Evolutionary conservation across 2,113 vertebrate species (phyloP).

Genomic region (Coturnix japonica): DNA sequence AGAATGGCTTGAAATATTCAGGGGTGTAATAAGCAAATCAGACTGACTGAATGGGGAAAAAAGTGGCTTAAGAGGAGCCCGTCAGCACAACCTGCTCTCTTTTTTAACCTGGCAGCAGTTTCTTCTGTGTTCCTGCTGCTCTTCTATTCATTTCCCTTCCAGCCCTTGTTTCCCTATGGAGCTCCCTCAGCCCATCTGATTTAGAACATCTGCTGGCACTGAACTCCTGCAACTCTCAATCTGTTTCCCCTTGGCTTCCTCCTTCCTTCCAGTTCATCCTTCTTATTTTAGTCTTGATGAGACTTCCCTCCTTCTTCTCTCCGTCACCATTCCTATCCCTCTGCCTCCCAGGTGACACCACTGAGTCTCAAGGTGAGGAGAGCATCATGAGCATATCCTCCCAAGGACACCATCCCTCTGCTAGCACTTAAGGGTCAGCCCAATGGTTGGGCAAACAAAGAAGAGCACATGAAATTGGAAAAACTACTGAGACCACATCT

Average conservation of each 20-base stretch:
- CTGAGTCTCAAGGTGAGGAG: neutral
- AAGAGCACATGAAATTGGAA: neutral
- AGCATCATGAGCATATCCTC: accelerated
- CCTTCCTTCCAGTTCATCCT: slow-evolving; percentile 65
- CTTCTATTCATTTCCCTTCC: slow-evolving; percentile 54
- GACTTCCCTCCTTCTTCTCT: slow-evolving; percentile 28
- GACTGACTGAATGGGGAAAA: neutral
- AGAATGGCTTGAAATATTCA: neutral
- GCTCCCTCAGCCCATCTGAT: slow-evolving; percentile 45
- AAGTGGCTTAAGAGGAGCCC: slow-evolving; percentile 45
- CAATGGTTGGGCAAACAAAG: neutral
- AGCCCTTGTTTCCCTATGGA: slow-evolving; percentile 50
- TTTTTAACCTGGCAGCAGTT: slow-evolving; percentile 65
- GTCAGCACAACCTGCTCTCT: slow-evolving; percentile 53
- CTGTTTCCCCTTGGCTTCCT: slow-evolving; percentile 64
- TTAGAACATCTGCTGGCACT: slow-evolving; percentile 67
- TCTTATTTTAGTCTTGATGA: slow-evolving; percentile 61
- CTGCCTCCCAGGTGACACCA: neutral
- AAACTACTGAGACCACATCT: neutral
- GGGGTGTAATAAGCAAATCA: slow-evolving; percentile 59
- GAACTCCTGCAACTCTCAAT: slow-evolving; percentile 68
- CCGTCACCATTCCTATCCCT: neutral
- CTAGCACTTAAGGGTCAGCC: neutral
- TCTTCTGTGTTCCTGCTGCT: slow-evolving; percentile 36
- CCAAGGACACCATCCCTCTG: neutral